Base-by-base conservation (phyloP, 2,113 vertebrate species). In the Silurus asotus region DNA sequence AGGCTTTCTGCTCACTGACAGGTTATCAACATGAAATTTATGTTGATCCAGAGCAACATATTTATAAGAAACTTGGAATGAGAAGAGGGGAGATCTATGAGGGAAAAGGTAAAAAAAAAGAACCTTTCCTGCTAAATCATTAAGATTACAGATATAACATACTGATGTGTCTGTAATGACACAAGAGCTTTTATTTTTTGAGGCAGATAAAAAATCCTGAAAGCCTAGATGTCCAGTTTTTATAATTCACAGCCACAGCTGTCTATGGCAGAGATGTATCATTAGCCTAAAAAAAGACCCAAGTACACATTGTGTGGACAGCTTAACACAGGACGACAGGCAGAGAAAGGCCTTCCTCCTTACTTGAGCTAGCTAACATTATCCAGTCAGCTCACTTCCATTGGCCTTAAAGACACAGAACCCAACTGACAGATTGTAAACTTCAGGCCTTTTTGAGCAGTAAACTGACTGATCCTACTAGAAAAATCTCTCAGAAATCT, bases 1-100 rank as follows among this genome's bases (percentile, higher is more conserved):
- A 99, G 97, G 89, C 95, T 0, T 99, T 99, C 92, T 98, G 97
- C 92, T 92, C 89, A 84, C 92, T 98, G 90, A 99, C 97, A 48
- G 94, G 95, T 0, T 99, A 97, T 94, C 90, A 92, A 77, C 92
- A 97, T 86, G 97, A 99, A 94, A 98, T 99, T 59, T 99, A 97
- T 80, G 96, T 98, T 55, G 97, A 99, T 92, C 96, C 97, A 28
- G 92, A 95, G 81, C 96, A 96, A 87, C 90, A 95, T 86, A 95
- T 99, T 91, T 99, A 97, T 93, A 95, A 93, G 92, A 95, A 78
- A 45, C 93, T 99, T 88, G 96, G 97, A 74, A 96, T 99, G 97
- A 98, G 94, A 92, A 95, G 93, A 93, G 97, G 96, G 86, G 97
- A 98, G 95, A 89, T 61, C 58, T 94, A 90, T 88, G 89, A 89